Percentiles rank a stretch among this genome's conserved stretches.
Evolutionary conservation across 2,113 vertebrate genomes (phyloP).

Genomic region (Brachyhypopomus occidentalis): DNA sequence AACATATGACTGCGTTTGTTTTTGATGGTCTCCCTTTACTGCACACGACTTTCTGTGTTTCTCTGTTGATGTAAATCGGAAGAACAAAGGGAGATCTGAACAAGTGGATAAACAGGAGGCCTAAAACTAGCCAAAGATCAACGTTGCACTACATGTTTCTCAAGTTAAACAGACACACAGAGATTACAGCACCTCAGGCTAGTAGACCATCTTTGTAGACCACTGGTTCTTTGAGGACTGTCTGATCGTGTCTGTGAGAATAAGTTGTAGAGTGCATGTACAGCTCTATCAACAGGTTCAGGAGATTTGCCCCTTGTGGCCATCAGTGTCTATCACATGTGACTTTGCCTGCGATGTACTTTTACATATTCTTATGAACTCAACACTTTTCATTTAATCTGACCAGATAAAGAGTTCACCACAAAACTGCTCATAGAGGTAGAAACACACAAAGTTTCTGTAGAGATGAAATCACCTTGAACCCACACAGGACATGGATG

Average conservation of each 20-base stretch:
- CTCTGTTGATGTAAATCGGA: no score
- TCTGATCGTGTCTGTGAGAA: background rate
- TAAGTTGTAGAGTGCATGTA: background rate
- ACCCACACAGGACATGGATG: no score
- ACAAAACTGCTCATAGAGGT: conserved; percentile 46
- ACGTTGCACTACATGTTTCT: no score
- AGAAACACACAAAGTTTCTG: conserved; percentile 59
- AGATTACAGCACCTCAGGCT: background rate
- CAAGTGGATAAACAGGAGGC: no score
- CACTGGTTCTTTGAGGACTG: background rate
- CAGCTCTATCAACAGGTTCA: background rate
- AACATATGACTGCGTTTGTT: no score
- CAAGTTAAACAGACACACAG: no score
- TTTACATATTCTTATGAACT: conserved; percentile 40
- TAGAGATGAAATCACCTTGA: conserved; percentile 48
- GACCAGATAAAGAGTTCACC: conserved; percentile 50
- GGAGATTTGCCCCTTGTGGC: background rate
- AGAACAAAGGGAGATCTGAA: no score
- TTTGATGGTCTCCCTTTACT: no score
- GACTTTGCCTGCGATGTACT: background rate
- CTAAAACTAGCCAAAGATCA: no score
- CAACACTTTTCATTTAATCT: conserved; percentile 47
- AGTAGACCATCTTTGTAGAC: background rate
- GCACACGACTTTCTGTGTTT: no score
- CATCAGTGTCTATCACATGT: background rate